phyloP scores from a whole-genome alignment of 2,797 vertebrate genomes.

The Neosalanx taihuensis region DNA sequence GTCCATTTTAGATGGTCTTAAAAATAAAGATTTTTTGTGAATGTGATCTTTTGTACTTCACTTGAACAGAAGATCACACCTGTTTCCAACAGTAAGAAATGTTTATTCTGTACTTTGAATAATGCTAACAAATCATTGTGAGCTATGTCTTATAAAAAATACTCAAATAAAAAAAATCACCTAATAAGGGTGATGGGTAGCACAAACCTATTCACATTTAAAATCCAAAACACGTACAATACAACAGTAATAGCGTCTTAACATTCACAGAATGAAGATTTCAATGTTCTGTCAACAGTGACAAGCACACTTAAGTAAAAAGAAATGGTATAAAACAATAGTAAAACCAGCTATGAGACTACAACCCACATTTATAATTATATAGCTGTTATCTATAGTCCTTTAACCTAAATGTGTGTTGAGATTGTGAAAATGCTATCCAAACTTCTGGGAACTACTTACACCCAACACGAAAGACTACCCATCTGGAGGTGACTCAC shows the following conservation, averaged over 20 bases:
- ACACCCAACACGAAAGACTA: neutral
- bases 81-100: neutral
- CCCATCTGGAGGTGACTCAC: neutral
- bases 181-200: neutral
- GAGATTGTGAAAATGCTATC: neutral
- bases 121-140: slow-evolving; percentile 3
- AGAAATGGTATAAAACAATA: slow-evolving; percentile 10
- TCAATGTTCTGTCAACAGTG: slow-evolving; percentile 44
- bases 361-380: neutral
- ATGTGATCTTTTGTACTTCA: neutral
- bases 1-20: slow-evolving; percentile 47
- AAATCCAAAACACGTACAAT: slow-evolving; percentile 18
- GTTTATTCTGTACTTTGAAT: slow-evolving; percentile 15
- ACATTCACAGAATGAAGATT: slow-evolving; percentile 81
- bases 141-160: slow-evolving; percentile 15
- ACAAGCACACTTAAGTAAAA: slow-evolving; percentile 7
- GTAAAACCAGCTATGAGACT: slow-evolving; percentile 12
- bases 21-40: slow-evolving; percentile 11
- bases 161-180: slow-evolving; percentile 12
- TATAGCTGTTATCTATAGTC: no score
- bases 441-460: neutral
- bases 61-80: slow-evolving; percentile 6
- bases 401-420: no score
- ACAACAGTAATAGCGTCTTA: slow-evolving; percentile 29
- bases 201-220: slow-evolving; percentile 9